Evolutionary conservation across 2,888 invertebrate genomes (phyloP).

Genomic region (Atrina japonica): DNA sequence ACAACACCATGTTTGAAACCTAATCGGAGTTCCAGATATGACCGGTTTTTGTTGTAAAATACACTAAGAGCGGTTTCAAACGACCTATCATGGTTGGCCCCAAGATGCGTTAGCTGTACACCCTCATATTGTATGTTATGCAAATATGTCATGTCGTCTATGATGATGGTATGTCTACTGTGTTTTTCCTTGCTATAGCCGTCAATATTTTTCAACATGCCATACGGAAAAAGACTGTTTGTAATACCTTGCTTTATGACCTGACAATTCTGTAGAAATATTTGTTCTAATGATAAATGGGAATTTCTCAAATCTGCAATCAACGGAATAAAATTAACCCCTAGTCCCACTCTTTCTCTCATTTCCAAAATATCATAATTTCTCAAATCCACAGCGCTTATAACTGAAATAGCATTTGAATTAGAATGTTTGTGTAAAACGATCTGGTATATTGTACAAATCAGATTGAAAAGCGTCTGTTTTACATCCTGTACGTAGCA

Average conservation of each 20-base stretch:
- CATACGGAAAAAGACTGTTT: slow-evolving; percentile 7
- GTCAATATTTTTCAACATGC: not conserved
- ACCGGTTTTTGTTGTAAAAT: too few species aligned
- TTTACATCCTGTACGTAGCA: not conserved
- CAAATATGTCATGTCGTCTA: not conserved
- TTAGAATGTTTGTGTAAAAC: not conserved
- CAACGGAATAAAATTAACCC: slow-evolving; percentile 15
- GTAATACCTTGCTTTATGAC: not conserved
- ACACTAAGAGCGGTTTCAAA: too few species aligned
- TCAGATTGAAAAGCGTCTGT: not conserved
- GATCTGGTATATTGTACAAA: not conserved
- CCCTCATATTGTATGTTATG: too few species aligned
- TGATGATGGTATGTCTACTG: not conserved
- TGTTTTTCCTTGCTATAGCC: not conserved
- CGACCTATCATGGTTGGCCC: too few species aligned
- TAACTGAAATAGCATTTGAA: not conserved
- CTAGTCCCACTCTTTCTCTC: not conserved
- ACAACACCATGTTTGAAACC: too few species aligned
- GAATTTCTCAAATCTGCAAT: not conserved
- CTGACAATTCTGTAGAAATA: not conserved
- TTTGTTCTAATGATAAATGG: not conserved
- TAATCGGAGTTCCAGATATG: too few species aligned
- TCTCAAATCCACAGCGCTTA: slow-evolving; percentile 18
- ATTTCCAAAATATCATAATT: slow-evolving; percentile 3
- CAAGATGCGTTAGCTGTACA: too few species aligned